Evolutionary conservation across 2,113 vertebrate species (phyloP).

Genomic region (Callionymus lyra): DNA sequence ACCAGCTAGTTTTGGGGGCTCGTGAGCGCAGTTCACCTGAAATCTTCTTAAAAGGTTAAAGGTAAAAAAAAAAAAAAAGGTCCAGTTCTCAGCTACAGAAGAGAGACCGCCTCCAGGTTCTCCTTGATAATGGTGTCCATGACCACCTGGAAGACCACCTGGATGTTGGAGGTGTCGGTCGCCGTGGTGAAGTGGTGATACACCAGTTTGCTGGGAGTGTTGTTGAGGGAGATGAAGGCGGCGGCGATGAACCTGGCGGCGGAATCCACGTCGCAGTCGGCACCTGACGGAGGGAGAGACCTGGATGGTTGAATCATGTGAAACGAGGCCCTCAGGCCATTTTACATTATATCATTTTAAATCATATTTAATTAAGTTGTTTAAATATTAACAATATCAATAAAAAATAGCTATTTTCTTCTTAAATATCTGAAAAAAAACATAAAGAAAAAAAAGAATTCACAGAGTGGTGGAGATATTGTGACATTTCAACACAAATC

Average conservation of each 20-base stretch:
- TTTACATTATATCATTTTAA: too few relatives aligned
- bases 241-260: constrained; percentile 64
- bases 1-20: not conserved
- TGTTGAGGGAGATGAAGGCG: constrained; percentile 58
- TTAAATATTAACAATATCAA: too few relatives aligned
- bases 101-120: constrained; percentile 67
- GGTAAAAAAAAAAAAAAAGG: too few relatives aligned
- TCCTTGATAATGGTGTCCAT: constrained; percentile 73
- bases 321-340: too few relatives aligned
- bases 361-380: too few relatives aligned
- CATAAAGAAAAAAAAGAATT: too few relatives aligned
- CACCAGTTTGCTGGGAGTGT: constrained; percentile 54
- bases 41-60: too few relatives aligned
- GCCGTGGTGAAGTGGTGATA: constrained; percentile 74
- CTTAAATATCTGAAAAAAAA: too few relatives aligned
- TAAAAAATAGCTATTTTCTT: too few relatives aligned
- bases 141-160: constrained; percentile 73
- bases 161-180: constrained; percentile 71
- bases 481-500: too few relatives aligned
- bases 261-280: constrained; percentile 67
- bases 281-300: constrained; percentile 44
- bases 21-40: too few relatives aligned
- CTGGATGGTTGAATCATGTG: not conserved
- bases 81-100: constrained; percentile 37
- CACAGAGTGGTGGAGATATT: too few relatives aligned